A percentile compares a stretch with the other conserved stretches of the same genome.
Evolutionary conservation across 2,113 vertebrate species (phyloP).

Genomic region (Nerophis lumbriciformis): DNA sequence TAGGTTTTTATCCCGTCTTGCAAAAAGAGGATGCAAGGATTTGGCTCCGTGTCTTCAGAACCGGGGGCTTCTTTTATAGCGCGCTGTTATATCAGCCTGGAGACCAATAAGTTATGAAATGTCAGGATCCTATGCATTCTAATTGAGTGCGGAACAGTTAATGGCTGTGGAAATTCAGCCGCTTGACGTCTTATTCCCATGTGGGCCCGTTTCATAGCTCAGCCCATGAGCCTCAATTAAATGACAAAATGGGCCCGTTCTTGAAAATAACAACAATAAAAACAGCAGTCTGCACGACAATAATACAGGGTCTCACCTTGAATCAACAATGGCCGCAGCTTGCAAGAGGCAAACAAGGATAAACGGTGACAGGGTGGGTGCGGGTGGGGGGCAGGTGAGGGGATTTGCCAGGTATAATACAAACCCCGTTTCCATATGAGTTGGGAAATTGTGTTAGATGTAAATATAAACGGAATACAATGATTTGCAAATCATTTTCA

Average conservation of each 20-base stretch:
- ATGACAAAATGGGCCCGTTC: slow-evolving; percentile 73
- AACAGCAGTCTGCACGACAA: slow-evolving; percentile 59
- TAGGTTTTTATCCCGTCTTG: slow-evolving; percentile 41
- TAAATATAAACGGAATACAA: no score
- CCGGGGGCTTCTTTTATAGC: slow-evolving; percentile 60
- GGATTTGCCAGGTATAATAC: no score
- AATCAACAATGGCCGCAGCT: slow-evolving; percentile 63
- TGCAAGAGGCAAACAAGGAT: slow-evolving; percentile 45
- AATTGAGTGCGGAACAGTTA: slow-evolving; percentile 78
- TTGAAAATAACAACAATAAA: slow-evolving; percentile 76
- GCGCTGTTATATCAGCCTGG: slow-evolving; percentile 64
- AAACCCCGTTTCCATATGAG: no score
- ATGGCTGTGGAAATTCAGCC: slow-evolving; percentile 74
- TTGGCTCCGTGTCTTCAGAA: slow-evolving; percentile 59
- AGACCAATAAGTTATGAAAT: slow-evolving; percentile 75
- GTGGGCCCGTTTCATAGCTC: slow-evolving; percentile 61
- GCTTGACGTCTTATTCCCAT: slow-evolving; percentile 71
- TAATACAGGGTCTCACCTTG: slow-evolving; percentile 66
- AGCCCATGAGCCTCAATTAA: slow-evolving; percentile 76
- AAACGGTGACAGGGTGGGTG: slow-evolving; percentile 32
- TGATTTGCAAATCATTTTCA: no score
- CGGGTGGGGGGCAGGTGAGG: neutral
- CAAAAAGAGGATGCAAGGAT: slow-evolving; percentile 61
- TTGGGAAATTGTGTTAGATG: no score
- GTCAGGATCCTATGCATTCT: slow-evolving; percentile 80